Percentiles rank a stretch among this genome's conserved stretches.
Evolutionary conservation across 2,797 vertebrate species (phyloP).

Genomic region (Cirrhinus molitorella): DNA sequence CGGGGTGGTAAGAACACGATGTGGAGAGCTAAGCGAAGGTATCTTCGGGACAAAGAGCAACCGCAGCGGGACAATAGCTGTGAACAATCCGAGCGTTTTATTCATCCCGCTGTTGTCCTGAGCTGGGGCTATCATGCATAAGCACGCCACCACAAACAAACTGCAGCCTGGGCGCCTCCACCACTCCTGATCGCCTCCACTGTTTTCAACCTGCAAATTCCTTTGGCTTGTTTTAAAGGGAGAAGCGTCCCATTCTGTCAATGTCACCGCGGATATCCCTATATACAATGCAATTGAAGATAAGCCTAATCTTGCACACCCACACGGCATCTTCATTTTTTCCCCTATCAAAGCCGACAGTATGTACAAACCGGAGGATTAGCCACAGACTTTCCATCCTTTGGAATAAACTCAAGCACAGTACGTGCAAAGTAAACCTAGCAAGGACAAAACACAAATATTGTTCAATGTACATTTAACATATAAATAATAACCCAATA

Average conservation of each 20-base stretch:
- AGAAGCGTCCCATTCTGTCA: conserved; percentile 60
- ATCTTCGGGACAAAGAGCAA: conserved; percentile 37
- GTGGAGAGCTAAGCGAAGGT: conserved; percentile 25
- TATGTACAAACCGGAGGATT: conserved; percentile 60
- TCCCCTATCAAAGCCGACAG: conserved; percentile 51
- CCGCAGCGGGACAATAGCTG: conserved; percentile 17
- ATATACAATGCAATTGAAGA: conserved; percentile 67
- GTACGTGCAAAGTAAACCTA: conserved; percentile 36
- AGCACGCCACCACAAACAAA: conserved; percentile 54
- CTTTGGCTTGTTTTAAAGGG: conserved; percentile 55
- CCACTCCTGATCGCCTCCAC: conserved; percentile 33
- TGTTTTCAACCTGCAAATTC: conserved; percentile 46
- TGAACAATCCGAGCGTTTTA: conserved; percentile 31
- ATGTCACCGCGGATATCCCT: conserved; percentile 62
- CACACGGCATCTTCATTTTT: conserved; percentile 59
- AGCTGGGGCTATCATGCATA: conserved; percentile 48
- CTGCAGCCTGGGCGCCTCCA: conserved; percentile 18
- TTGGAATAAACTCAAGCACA: conserved; percentile 50
- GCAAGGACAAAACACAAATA: conserved; percentile 45
- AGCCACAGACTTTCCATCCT: conserved; percentile 54
- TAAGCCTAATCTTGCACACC: conserved; percentile 62
- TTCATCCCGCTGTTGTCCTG: conserved; percentile 49
- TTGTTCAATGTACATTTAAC: conserved; percentile 15
- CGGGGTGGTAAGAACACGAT: conserved; percentile 2
- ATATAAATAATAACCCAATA: neutral